Evolutionary conservation across 1,140 invertebrate species (phyloP).

Genomic region (Pseudomyrmex gracilis): DNA sequence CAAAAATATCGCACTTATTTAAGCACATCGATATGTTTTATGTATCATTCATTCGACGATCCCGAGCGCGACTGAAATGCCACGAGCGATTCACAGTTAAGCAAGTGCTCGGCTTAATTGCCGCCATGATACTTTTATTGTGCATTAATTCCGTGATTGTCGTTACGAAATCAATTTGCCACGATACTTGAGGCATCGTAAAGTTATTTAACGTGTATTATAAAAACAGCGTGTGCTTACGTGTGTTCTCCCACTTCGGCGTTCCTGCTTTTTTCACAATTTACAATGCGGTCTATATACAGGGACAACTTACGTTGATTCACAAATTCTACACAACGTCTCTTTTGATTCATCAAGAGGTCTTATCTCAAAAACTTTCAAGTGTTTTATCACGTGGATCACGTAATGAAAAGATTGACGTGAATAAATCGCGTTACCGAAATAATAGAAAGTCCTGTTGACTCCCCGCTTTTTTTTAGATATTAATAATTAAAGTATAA

Average conservation of each 20-base stretch:
- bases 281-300: neutral
- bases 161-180: conserved; percentile 77
- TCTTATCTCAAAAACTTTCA: neutral
- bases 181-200: conserved; percentile 74
- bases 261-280: conserved; percentile 21
- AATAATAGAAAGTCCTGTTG: no score
- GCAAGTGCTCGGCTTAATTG: conserved; percentile 73
- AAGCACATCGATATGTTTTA: conserved; percentile 45
- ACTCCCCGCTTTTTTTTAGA: no score
- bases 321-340: conserved; percentile 51
- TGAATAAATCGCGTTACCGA: neutral
- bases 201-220: conserved; percentile 78
- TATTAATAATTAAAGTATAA: no score
- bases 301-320: conserved; percentile 4
- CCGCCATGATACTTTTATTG: conserved; percentile 75
- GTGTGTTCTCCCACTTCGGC: conserved; percentile 50
- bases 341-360: conserved; percentile 13
- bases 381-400: neutral
- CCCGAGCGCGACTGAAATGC: conserved; percentile 64
- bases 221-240: conserved; percentile 72
- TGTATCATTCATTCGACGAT: conserved; percentile 65
- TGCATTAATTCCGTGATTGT: conserved; percentile 77
- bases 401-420: conserved; percentile 6
- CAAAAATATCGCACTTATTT: conserved; percentile 9
- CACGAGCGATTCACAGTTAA: conserved; percentile 65